Evolutionary conservation across 2,797 vertebrate genomes (phyloP), one percentile per base, ranked within the genome.

Genomic region (Orestias chungarensis): DNA sequence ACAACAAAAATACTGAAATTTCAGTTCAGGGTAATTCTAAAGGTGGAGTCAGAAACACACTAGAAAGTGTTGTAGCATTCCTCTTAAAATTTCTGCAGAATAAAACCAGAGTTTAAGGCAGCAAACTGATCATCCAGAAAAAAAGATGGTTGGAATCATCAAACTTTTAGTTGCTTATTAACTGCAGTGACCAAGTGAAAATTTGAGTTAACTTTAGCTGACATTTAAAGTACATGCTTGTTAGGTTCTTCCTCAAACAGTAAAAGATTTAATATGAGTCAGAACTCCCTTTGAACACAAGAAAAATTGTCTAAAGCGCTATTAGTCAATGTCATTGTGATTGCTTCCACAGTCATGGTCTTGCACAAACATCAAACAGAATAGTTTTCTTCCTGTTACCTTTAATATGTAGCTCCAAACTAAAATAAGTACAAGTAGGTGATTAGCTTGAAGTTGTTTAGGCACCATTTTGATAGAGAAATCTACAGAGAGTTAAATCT

Each of bases 101-200:
- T 44, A 46, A 68, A 77, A 73, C 33, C 15, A 14, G 47, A 76
- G 70, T 40, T 46, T 23, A 77, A 66, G 47, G 47, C 65, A 78
- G 64, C 25, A 5, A 71, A 75, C 44, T 71, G 76, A 73, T 76
- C 73, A 70, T 82, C 54, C 25, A 72, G 64, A 72, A 55, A 65
- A 68, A 72, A 70, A 66, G 52, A 59, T 9, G 7, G 3, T 57
- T 59, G 31, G 33, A 86, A 71, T 33, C 73, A 79, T 43, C 73
- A 66, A 62, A 71, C 73, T 77, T 73, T 78, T 72, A 73, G 64
- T 64, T 25, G 46, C 75, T 83, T 82, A 82, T 80, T 83, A 82
- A 72, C 70, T 52, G 50, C 27, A 72, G 70, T 71, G 68, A 78
- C 72, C 77, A 78, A 43, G 71, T 77, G 70, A 78, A 78, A 40